A percentile compares a stretch with the other conserved stretches of the same genome.
These are phyloP conservation scores for Hirudinaria manillensis DNA, from an alignment of 2,888 invertebrate species.

Conservation along the genomic window DNA sequence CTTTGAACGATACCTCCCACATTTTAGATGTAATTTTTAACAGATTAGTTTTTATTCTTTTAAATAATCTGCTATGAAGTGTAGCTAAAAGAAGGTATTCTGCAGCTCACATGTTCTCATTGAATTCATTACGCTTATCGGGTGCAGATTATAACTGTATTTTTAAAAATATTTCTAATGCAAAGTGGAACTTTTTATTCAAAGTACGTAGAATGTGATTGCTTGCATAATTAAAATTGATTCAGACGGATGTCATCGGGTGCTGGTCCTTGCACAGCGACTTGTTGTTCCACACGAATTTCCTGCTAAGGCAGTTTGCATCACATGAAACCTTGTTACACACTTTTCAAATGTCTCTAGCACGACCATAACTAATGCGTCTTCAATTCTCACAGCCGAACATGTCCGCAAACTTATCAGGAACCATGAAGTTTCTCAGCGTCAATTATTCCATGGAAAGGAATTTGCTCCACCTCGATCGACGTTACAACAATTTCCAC, in stretches of 20 bases:
- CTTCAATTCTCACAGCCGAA: background rate
- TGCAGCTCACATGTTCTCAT: too few relatives aligned
- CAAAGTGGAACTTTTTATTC: too few relatives aligned
- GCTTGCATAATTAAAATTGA: conserved; percentile 19
- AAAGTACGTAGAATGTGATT: background rate
- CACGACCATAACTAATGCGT: conserved; percentile 1
- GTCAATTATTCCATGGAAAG: background rate
- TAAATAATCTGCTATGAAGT: too few relatives aligned
- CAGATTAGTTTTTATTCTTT: too few relatives aligned
- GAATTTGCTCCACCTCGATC: too few relatives aligned
- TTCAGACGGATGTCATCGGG: background rate
- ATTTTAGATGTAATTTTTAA: too few relatives aligned
- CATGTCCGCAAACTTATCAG: background rate
- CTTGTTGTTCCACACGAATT: conserved; percentile 3
- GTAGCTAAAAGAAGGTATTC: too few relatives aligned
- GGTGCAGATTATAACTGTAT: too few relatives aligned
- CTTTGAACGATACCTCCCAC: too few relatives aligned
- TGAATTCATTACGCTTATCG: too few relatives aligned
- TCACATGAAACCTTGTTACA: conserved; percentile 15
- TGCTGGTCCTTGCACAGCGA: background rate
- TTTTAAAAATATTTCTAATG: too few relatives aligned
- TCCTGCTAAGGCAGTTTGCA: background rate
- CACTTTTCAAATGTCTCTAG: conserved; percentile 4
- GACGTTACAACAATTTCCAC: too few relatives aligned
- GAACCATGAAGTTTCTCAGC: conserved; percentile 7